Percentiles rank a stretch among this genome's conserved stretches.
phyloP scores from a whole-genome alignment of 2,888 invertebrate genomes.

The Synergus japonicus region DNA sequence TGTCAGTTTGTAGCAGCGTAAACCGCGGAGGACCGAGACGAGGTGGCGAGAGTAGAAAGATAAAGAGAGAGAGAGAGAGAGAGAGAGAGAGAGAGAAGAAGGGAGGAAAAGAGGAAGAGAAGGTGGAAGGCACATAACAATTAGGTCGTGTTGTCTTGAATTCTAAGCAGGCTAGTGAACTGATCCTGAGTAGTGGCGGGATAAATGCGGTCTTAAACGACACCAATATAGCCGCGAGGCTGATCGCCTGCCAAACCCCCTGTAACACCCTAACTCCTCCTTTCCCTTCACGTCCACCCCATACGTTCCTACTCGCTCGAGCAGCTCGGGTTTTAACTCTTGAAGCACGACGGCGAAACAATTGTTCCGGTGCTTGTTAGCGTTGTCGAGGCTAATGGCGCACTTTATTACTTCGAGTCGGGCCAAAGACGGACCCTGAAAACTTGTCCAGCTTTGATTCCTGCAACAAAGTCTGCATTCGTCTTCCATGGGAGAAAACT shows the following conservation, averaged over 20 bases:
- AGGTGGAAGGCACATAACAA: constrained; percentile 72
- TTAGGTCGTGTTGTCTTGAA: constrained; percentile 77
- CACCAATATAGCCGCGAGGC: constrained; percentile 74
- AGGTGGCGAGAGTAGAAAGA: constrained; percentile 53
- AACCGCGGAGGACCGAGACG: constrained; percentile 46
- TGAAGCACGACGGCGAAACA: constrained; percentile 68
- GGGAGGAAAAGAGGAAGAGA: constrained; percentile 57
- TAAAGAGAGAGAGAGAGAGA: constrained; percentile 51
- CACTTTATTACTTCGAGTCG: constrained; percentile 71
- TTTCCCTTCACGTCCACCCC: constrained; percentile 48
- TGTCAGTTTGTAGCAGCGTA: constrained; percentile 49
- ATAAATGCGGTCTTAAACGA: constrained; percentile 76
- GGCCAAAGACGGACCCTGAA: constrained; percentile 57
- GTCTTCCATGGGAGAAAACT: background rate
- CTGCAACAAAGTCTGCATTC: constrained; percentile 50
- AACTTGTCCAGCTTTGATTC: constrained; percentile 57
- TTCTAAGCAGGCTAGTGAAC: constrained; percentile 77
- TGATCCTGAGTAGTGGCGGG: constrained; percentile 68
- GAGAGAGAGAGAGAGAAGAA: constrained; percentile 52
- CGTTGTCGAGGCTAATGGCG: constrained; percentile 73
- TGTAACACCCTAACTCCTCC: constrained; percentile 56
- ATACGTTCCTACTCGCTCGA: constrained; percentile 53
- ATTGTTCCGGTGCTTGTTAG: constrained; percentile 75
- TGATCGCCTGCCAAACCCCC: constrained; percentile 74
- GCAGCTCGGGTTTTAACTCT: constrained; percentile 58